These are phyloP conservation scores for Ephydatia muelleri DNA, from an alignment of 37 sponge, comb jelly and placozoan species.

Conservation along the genomic window DNA sequence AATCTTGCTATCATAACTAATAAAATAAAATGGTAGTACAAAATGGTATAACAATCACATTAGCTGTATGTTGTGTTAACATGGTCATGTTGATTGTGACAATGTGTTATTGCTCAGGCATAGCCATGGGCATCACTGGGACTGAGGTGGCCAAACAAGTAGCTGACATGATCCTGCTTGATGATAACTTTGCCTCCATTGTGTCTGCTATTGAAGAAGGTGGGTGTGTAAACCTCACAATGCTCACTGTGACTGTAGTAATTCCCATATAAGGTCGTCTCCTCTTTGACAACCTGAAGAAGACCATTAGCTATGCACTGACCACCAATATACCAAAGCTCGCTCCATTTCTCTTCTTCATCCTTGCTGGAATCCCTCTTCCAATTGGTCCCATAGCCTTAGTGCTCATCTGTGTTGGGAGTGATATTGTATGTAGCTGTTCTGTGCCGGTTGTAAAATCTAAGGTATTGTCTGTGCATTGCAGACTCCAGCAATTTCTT, in stretches of 20 bases:
- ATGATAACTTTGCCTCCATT: constrained; percentile 90
- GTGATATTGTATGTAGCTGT: constrained; percentile 48
- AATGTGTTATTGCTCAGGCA: constrained; percentile 28
- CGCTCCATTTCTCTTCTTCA: constrained; percentile 81
- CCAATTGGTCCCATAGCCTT: constrained; percentile 83
- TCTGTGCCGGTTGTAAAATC: neutral
- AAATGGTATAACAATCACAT: too few relatives aligned
- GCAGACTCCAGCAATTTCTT: constrained; percentile 79
- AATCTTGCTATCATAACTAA: too few relatives aligned
- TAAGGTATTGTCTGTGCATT: neutral
- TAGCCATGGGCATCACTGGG: constrained; percentile 89
- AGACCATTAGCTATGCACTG: constrained; percentile 85
- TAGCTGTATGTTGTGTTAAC: too few relatives aligned
- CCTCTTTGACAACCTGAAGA: constrained; percentile 90
- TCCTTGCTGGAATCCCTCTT: constrained; percentile 67
- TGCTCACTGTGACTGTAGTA: neutral
- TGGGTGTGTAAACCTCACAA: neutral
- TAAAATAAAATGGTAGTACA: too few relatives aligned
- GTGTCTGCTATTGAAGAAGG: constrained; percentile 87
- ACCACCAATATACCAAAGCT: constrained; percentile 87
- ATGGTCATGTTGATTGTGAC: neutral
- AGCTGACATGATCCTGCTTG: constrained; percentile 87
- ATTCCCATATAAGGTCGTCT: constrained; percentile 42
- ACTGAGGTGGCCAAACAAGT: constrained; percentile 88
- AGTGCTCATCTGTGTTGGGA: constrained; percentile 82